Evolutionary conservation across 1,140 invertebrate species (phyloP).

Genomic region (Hycleus cichorii): DNA sequence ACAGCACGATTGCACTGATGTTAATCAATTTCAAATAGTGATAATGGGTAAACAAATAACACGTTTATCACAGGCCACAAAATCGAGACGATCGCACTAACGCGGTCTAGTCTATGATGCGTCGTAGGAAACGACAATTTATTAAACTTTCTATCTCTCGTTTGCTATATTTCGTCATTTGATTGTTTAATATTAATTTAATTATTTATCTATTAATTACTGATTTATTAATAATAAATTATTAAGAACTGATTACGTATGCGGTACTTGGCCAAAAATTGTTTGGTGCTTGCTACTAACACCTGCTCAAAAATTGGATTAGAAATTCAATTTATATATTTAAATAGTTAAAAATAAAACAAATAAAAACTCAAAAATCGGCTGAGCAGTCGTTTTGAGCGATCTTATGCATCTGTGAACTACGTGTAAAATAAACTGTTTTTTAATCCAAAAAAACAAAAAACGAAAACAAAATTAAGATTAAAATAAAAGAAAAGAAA

Average conservation of each 20-base stretch:
- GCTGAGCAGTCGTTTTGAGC: conserved; percentile 40
- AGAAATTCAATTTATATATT: neutral
- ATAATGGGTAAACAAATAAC: neutral
- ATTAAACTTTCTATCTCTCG: no score
- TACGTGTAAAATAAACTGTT: conserved; percentile 26
- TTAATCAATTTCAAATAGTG: conserved; percentile 1
- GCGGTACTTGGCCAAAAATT: conserved; percentile 10
- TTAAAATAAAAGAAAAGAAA: neutral
- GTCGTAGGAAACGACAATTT: neutral
- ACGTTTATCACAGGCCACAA: conserved; percentile 10
- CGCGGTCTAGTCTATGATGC: conserved; percentile 14
- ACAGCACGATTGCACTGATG: conserved; percentile 11
- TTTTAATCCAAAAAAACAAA: conserved; percentile 8
- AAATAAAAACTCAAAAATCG: conserved; percentile 20
- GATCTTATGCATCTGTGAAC: conserved; percentile 42
- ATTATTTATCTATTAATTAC: neutral
- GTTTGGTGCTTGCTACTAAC: conserved; percentile 10
- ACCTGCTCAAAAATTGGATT: conserved; percentile 2
- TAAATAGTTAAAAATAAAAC: conserved; percentile 4
- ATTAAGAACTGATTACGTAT: conserved; percentile 1
- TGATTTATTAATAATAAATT: conserved; percentile 1
- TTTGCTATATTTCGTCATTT: no score
- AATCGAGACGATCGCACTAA: conserved; percentile 12
- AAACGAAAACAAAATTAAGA: neutral
- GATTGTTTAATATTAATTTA: no score